Percentiles rank a stretch among this genome's conserved stretches.
These are phyloP conservation scores for Cathartes aura DNA, from an alignment of 2,113 vertebrate genomes.

Conservation along the genomic window DNA sequence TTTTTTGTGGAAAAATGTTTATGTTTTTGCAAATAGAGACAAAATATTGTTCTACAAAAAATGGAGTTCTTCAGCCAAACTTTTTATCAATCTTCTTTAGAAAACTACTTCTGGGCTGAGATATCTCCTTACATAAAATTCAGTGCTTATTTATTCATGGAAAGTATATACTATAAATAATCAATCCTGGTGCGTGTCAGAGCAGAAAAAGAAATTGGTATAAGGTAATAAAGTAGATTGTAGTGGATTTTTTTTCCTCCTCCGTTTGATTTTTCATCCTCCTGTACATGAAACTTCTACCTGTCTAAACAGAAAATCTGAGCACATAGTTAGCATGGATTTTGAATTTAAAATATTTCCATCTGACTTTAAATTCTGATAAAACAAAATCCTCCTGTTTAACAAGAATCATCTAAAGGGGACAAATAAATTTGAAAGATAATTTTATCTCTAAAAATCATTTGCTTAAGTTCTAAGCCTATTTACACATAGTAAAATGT, in stretches of 20 bases:
- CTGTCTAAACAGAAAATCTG: neutral
- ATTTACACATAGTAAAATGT: neutral
- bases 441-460: neutral
- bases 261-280: neutral
- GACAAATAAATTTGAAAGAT: neutral
- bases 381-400: neutral
- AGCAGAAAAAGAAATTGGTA: neutral
- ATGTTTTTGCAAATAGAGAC: neutral
- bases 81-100: neutral
- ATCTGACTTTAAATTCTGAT: neutral
- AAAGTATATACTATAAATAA: slow-evolving; percentile 9
- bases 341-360: neutral
- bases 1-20: neutral
- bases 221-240: neutral
- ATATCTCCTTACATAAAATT: neutral
- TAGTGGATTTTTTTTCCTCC: neutral
- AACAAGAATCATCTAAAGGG: neutral
- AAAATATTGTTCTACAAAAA: neutral
- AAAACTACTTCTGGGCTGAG: neutral
- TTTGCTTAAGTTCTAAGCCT: neutral
- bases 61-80: neutral
- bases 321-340: neutral
- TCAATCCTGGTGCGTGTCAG: neutral
- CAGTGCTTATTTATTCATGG: slow-evolving; percentile 34
- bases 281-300: neutral